A percentile compares a stretch with the other conserved stretches of the same genome.
Evolutionary conservation across 2,113 vertebrate genomes (phyloP).

Genomic region (Plecturocebus donacophilus): DNA sequence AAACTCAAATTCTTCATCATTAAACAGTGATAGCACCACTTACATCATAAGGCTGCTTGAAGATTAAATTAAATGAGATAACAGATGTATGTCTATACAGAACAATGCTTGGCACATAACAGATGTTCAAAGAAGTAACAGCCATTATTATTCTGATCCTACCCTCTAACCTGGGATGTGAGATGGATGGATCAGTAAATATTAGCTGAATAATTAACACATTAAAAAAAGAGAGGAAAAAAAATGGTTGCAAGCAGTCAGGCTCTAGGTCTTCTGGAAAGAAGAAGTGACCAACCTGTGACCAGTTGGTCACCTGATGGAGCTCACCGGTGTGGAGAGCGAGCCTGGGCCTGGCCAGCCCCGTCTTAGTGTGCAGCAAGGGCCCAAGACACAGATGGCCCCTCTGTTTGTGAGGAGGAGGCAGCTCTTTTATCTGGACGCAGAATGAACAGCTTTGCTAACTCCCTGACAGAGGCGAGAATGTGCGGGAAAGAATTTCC

Average conservation of each 20-base stretch:
- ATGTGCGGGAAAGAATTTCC: constrained; percentile 53
- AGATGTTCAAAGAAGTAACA: constrained; percentile 21
- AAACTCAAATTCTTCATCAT: background rate
- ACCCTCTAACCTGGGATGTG: constrained; percentile 26
- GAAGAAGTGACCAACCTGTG: background rate
- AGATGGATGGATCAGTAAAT: constrained; percentile 1
- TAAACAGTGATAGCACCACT: background rate
- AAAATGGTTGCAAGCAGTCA: background rate
- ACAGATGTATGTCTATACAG: constrained; percentile 2
- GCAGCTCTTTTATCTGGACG: background rate
- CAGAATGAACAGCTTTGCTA: constrained; percentile 30
- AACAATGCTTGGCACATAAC: background rate
- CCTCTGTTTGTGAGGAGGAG: background rate
- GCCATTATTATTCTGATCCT: constrained; percentile 44
- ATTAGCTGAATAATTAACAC: constrained; percentile 50
- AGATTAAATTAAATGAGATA: constrained; percentile 45
- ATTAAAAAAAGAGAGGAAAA: background rate
- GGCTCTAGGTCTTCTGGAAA: background rate
- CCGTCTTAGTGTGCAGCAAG: rapidly evolving
- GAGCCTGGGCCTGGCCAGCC: background rate
- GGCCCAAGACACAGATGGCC: background rate
- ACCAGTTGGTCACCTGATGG: background rate
- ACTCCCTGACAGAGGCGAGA: constrained; percentile 35
- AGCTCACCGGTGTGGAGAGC: background rate
- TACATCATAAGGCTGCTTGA: background rate